Evolutionary conservation across 2,888 invertebrate species (phyloP).

Genomic region (Aproaerema taeniolella): DNA sequence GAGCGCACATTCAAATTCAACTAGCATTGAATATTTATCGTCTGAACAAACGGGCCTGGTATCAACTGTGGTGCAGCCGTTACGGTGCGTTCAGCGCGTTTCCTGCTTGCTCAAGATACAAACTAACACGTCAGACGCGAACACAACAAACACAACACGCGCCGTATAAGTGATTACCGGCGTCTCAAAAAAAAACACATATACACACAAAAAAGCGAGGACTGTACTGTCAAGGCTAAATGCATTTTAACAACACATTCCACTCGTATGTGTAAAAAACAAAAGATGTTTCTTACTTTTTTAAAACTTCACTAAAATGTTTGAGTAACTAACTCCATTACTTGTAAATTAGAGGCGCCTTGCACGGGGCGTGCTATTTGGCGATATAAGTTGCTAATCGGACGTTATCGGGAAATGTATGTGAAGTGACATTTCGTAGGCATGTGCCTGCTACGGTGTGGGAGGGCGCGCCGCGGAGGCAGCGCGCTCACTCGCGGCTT

Average conservation of each 20-base stretch:
- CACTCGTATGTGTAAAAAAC: slow-evolving; percentile 33
- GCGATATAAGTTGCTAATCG: slow-evolving; percentile 56
- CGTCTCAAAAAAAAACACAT: slow-evolving; percentile 38
- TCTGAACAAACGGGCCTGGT: slow-evolving; percentile 35
- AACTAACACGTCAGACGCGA: slow-evolving; percentile 36
- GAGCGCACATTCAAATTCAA: slow-evolving; percentile 55
- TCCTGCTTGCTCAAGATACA: slow-evolving; percentile 47
- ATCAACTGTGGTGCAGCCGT: slow-evolving; percentile 32
- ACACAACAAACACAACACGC: slow-evolving; percentile 39
- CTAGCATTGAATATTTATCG: slow-evolving; percentile 41
- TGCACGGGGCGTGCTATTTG: slow-evolving; percentile 53
- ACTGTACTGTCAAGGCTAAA: slow-evolving; percentile 48
- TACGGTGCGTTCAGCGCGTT: slow-evolving; percentile 34
- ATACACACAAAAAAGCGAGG: slow-evolving; percentile 39
- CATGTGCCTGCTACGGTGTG: slow-evolving; percentile 57
- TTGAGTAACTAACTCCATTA: slow-evolving; percentile 27
- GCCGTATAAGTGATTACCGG: slow-evolving; percentile 39
- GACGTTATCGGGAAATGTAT: slow-evolving; percentile 54
- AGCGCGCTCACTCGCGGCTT: slow-evolving; percentile 73
- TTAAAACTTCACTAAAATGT: slow-evolving; percentile 43
- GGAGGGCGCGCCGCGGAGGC: slow-evolving; percentile 65
- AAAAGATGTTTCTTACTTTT: slow-evolving; percentile 39
- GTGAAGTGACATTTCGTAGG: slow-evolving; percentile 64
- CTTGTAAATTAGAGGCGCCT: slow-evolving; percentile 28
- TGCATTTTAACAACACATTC: slow-evolving; percentile 65